Conservation (phyloP, 2,113 vertebrate genomes). For the Rhabdomys dilectus region DNA sequence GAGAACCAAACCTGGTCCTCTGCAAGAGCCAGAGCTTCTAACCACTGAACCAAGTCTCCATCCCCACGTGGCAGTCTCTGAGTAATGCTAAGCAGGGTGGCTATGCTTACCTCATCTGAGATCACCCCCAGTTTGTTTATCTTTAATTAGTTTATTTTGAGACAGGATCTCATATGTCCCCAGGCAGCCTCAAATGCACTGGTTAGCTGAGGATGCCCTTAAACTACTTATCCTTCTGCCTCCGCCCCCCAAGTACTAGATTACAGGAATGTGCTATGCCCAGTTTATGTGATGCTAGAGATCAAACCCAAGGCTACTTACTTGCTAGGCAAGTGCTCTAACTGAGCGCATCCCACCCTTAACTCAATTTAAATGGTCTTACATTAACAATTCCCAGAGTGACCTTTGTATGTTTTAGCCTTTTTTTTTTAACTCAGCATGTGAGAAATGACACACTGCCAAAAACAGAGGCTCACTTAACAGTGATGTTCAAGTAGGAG, state of each 20-base stretch:
- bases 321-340: not conserved
- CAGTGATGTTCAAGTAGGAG: not conserved
- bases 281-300: not conserved
- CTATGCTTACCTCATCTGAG: slow-evolving; percentile 16
- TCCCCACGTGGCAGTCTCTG: not conserved
- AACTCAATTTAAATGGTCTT: not conserved
- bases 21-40: not conserved
- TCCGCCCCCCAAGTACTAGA: not conserved
- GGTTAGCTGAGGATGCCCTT: not conserved
- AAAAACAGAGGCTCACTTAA: not conserved
- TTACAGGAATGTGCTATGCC: not conserved
- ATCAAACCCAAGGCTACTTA: not conserved
- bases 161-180: not conserved
- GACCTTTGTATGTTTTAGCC: slow-evolving; percentile 1
- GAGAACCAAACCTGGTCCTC: not conserved
- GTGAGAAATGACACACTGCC: not conserved
- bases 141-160: not conserved
- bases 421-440: not conserved
- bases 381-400: not conserved
- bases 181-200: not conserved
- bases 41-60: not conserved
- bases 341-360: not conserved
- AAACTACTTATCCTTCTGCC: not conserved
- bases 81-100: not conserved
- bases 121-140: not conserved